Base-by-base conservation (phyloP, 2,888 invertebrate species). In the Agrilus cyanescens region DNA sequence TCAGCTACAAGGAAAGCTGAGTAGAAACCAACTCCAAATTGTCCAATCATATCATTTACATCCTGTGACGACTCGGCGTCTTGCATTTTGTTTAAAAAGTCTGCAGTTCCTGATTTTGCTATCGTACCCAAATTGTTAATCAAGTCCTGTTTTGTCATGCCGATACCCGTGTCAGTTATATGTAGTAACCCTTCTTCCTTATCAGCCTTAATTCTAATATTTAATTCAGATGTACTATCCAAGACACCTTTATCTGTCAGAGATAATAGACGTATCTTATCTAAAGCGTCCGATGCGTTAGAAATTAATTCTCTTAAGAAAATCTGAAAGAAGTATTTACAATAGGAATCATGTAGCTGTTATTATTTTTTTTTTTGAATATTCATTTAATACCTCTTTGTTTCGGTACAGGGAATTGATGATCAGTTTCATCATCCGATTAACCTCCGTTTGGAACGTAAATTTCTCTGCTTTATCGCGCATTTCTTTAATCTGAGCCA, bases 391-490 rank as follows among this genome's bases (percentile, higher is more conserved):
- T 60, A 84, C 86, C 74, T 99, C 98, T 71, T 98, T 98, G 69
- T 99, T 98, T 57, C 94, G 80, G 70, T 98, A 98, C 7, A 98
- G 74, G 7, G 98, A 98, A 72, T 99, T 99, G 65, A 99, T 99
- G 68, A 98, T 98, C 46, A 98, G 79, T 69, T 98, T 99, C 98
- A 98, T 99, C 95, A 99, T 96, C 45, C 97, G 85, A 71, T 95
- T 95, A 33, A 99, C 98, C 72, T 98, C 98, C 1, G 98, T 95
- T 72, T 98, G 91, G 74, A 96, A 97, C 18, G 80, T 77, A 62
- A 80, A 85, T 64, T 86, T 90, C 62, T 89, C 85, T 1, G 95
- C 82, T 60, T 83, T 85, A 37, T 90, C 91, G 46, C 88, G 73
- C 35, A 98, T 67, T 70, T 96, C 90, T 56, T 88, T 89, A 63